Percentiles rank a stretch among this genome's conserved stretches.
phyloP scores from a whole-genome alignment of 2,797 vertebrate species.

The Micromesistius poutassou region DNA sequence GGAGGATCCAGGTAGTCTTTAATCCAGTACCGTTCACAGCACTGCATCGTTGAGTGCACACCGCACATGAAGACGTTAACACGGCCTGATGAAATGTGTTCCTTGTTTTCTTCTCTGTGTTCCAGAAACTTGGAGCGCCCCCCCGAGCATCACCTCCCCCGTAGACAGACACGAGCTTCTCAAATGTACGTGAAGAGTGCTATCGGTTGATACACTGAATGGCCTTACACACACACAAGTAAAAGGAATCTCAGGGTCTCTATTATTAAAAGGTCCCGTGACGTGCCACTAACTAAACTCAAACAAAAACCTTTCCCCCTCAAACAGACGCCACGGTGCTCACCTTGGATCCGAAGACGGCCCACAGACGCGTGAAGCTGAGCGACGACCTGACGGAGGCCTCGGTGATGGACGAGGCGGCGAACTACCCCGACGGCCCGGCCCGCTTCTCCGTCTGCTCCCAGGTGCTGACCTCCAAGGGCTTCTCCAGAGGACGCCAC shows the following conservation, averaged over 20 bases:
- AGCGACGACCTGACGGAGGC: constrained; percentile 74
- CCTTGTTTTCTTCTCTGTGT: neutral
- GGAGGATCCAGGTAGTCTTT: constrained; percentile 33
- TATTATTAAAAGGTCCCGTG: no score
- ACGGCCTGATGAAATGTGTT: neutral
- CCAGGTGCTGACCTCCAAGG: constrained; percentile 82
- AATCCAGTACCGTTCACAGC: neutral
- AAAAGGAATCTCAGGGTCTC: neutral
- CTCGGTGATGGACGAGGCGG: constrained; percentile 59
- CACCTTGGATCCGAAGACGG: constrained; percentile 77
- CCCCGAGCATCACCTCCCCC: constrained; percentile 32
- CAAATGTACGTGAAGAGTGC: constrained; percentile 75
- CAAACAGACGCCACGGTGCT: constrained; percentile 73
- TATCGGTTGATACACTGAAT: neutral
- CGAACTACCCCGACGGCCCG: constrained; percentile 57
- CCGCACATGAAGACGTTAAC: neutral
- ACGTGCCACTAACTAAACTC: no score
- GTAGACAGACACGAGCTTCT: constrained; percentile 77
- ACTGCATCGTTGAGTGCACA: neutral
- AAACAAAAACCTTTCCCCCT: constrained; percentile 1
- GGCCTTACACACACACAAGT: neutral
- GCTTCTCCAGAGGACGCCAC: constrained; percentile 80
- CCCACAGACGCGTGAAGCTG: constrained; percentile 78
- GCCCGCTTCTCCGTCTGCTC: constrained; percentile 80
- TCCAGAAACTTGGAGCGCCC: constrained; percentile 20